Base-by-base conservation (phyloP, 2,888 invertebrate genomes). In the Eretmocerus hayati region DNA sequence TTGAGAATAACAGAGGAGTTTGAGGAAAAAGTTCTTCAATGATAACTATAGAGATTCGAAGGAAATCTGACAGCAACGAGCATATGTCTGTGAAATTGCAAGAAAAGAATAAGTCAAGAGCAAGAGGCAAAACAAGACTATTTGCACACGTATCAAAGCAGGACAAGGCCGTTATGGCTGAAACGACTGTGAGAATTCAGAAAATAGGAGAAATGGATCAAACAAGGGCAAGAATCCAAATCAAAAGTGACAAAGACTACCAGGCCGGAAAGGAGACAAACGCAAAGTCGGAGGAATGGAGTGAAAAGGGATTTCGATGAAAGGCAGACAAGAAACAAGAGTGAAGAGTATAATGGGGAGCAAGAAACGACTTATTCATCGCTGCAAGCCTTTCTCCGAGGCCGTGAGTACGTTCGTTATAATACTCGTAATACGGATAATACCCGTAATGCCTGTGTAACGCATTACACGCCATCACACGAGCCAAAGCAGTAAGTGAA, bases 391-490 rank as follows among this genome's bases (percentile, higher is more conserved):
- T 33, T 16, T 16, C 55, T 56, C 59, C 65, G 67, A 65, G 66
- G 66, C 62, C 67, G 60, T 59, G 57, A 60, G 59, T 60, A 59
- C 61, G 62, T 61, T 61, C 63, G 59, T 66, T 52, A 63, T 67
- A 65, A 65, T 66, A 61, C 62, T 62, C 64, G 66, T 66, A 65
- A 67, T 66, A 64, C 64, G 61, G 61, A 65, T 68, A 67, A 66
- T 67, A 64, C 64, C 64, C 62, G 66, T 66, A 66, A 67, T 65
- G 59, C 62, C 62, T 59, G 61, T 64, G 63, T 64, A 64, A 67
- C 60, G 60, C 62, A 60, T 65, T 62, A 62, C 59, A 63, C 45
- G 52, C 51, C 37, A 44, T 39, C 51, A 41, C 37, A 47, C 31
- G 50, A 38, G 48, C 45, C 46, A 43, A 44, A 23, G 36, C 32